A percentile compares a stretch with the other conserved stretches of the same genome.
These are phyloP conservation scores for cat (Felis catus) DNA, from an alignment of 2,113 vertebrate species.

Conservation along the genomic window DNA sequence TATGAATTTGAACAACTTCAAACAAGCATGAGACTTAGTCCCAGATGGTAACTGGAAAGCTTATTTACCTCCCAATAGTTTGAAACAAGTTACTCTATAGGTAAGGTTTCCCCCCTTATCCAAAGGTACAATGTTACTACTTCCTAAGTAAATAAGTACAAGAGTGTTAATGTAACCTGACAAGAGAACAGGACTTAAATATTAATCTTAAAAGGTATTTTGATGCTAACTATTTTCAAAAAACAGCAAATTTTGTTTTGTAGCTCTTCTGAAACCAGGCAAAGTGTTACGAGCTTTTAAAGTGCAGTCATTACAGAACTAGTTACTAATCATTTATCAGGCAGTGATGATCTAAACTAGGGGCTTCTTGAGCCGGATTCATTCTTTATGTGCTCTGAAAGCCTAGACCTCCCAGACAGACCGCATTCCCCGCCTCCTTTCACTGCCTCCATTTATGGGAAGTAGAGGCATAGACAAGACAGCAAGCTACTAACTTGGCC, in stretches of 20 bases:
- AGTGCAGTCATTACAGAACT: not conserved
- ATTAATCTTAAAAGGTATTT: not conserved
- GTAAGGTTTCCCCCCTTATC: not conserved
- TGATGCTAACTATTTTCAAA: not conserved
- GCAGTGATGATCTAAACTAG: not conserved
- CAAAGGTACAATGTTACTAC: not conserved
- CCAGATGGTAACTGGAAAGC: not conserved
- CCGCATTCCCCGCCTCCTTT: not conserved
- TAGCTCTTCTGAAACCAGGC: not conserved
- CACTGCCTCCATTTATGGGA: not conserved
- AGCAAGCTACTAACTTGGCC: not conserved
- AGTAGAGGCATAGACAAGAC: not conserved
- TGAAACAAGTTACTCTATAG: not conserved
- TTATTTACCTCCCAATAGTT: not conserved
- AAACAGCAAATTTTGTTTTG: not conserved
- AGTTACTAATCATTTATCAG: not conserved
- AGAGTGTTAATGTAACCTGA: not conserved
- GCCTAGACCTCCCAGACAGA: not conserved
- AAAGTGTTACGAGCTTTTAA: not conserved
- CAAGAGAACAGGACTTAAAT: not conserved
- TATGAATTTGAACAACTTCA: not conserved
- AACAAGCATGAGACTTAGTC: not conserved
- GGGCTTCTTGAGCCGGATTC: not conserved
- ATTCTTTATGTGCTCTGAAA: not conserved
- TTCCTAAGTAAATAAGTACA: not conserved